phyloP scores from a whole-genome alignment of 2,797 vertebrate species.

The Helicolenus hilgendorfi region DNA sequence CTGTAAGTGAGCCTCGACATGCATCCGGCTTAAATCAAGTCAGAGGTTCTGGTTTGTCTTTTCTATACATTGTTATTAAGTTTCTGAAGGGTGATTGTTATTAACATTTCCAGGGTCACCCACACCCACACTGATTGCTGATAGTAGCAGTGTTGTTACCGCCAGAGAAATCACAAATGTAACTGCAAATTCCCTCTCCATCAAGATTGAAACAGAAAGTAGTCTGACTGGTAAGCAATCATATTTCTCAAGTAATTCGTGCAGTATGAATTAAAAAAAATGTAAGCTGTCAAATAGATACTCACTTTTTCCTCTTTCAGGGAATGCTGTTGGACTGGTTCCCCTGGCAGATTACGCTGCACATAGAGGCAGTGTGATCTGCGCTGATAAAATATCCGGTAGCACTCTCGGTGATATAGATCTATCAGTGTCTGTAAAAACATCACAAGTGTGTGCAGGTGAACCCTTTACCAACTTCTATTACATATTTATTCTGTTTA shows the following conservation, averaged over 20 bases:
- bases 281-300: neutral
- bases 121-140: neutral
- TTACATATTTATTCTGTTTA: neutral
- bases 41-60: neutral
- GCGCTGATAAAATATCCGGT: neutral
- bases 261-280: too few relatives aligned
- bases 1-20: neutral
- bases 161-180: neutral
- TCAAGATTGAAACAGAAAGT: neutral
- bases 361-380: neutral
- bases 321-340: accelerated
- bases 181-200: accelerated
- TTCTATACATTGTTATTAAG: neutral
- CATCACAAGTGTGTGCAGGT: neutral
- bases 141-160: neutral
- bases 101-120: neutral
- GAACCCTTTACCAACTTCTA: neutral
- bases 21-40: neutral
- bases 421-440: neutral
- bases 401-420: accelerated
- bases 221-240: neutral
- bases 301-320: neutral
- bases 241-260: neutral
- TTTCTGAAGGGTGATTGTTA: neutral
- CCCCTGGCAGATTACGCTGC: neutral